These are phyloP conservation scores for Melanotaenia nigrans DNA, from an alignment of 2,797 vertebrate genomes.

Conservation along the genomic window DNA sequence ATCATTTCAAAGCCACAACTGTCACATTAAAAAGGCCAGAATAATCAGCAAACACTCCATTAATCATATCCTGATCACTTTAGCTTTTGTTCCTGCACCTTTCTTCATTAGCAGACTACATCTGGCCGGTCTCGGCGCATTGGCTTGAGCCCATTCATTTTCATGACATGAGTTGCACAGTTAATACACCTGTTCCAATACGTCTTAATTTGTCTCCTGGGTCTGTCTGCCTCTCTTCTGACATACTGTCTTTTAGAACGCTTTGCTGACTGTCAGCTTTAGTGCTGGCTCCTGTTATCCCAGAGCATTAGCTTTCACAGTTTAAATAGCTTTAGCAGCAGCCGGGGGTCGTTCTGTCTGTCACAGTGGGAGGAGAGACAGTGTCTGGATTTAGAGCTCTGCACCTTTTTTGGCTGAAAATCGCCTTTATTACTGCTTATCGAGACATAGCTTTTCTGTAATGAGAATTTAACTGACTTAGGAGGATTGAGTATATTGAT, in stretches of 20 bases:
- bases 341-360: slow-evolving; percentile 53
- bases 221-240: slow-evolving; percentile 30
- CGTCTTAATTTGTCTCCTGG: slow-evolving; percentile 65
- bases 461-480: slow-evolving; percentile 24
- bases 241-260: slow-evolving; percentile 49
- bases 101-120: slow-evolving; percentile 44
- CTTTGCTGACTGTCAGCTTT: slow-evolving; percentile 66
- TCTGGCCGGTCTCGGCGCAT: slow-evolving; percentile 45
- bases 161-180: slow-evolving; percentile 45
- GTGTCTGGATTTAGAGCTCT: slow-evolving; percentile 54
- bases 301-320: slow-evolving; percentile 68
- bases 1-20: slow-evolving; percentile 65
- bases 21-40: slow-evolving; percentile 38
- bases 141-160: slow-evolving; percentile 64
- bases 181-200: slow-evolving; percentile 66
- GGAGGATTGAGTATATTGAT: slow-evolving; percentile 20
- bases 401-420: slow-evolving; percentile 51
- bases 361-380: slow-evolving; percentile 53
- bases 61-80: slow-evolving; percentile 56
- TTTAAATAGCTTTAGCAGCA: slow-evolving; percentile 70
- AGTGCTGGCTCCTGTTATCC: slow-evolving; percentile 65
- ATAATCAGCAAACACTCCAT: slow-evolving; percentile 56
- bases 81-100: slow-evolving; percentile 42
- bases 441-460: slow-evolving; percentile 22
- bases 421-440: slow-evolving; percentile 46